phyloP scores from a whole-genome alignment of 2,888 invertebrate genomes.

The Chrysotoxum bicinctum region DNA sequence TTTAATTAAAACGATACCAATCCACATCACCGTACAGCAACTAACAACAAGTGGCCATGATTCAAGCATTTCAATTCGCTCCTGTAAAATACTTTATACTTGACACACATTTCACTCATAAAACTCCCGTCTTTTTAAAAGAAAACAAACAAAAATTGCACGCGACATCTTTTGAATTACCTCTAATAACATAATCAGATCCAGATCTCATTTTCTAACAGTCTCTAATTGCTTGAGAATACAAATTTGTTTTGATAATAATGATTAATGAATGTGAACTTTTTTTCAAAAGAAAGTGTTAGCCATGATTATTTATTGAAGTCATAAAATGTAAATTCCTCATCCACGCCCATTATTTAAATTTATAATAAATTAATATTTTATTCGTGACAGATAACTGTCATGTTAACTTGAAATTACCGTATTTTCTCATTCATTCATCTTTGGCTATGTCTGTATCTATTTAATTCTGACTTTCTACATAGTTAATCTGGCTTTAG shows the following conservation, averaged over 20 bases:
- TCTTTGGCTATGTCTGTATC: not conserved
- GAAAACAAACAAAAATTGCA: not conserved
- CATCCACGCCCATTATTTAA: not conserved
- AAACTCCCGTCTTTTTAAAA: not conserved
- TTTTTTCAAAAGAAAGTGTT: constrained; percentile 13
- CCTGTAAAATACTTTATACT: not conserved
- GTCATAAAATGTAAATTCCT: not conserved
- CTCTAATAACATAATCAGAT: not conserved
- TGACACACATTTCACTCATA: constrained; percentile 9
- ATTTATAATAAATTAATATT: not conserved
- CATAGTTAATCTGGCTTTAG: constrained; percentile 1
- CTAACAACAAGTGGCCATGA: not conserved
- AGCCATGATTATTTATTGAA: not conserved
- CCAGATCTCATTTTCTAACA: not conserved
- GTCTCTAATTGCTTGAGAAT: not conserved
- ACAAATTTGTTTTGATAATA: not conserved
- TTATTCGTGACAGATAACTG: not conserved
- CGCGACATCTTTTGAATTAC: not conserved
- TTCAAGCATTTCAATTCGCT: not conserved
- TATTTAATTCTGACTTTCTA: constrained; percentile 51
- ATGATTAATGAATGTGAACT: too few relatives aligned
- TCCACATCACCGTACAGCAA: not conserved
- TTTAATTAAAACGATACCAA: too few relatives aligned
- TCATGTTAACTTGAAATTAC: not conserved
- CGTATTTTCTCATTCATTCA: not conserved